phyloP scores from a whole-genome alignment of 2,797 vertebrate species.

The Eulemur albifrons region DNA sequence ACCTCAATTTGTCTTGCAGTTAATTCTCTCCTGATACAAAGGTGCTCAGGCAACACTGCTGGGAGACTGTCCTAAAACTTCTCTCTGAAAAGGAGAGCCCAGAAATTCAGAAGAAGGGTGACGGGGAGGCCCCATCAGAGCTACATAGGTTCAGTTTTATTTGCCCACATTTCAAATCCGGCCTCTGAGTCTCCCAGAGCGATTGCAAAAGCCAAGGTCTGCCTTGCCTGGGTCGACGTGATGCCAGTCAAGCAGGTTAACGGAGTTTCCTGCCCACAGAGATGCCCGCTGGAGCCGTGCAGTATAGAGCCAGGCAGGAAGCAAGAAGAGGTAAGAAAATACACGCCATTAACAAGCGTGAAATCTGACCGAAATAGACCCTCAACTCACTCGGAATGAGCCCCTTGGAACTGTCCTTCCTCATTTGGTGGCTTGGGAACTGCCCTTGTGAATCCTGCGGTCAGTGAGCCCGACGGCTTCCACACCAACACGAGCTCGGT shows the following conservation, averaged over 20 bases:
- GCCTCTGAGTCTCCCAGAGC: neutral
- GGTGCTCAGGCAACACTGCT: neutral
- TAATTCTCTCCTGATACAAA: slow-evolving; percentile 50
- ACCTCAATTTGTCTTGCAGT: slow-evolving; percentile 68
- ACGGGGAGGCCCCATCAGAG: neutral
- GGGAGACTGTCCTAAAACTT: neutral
- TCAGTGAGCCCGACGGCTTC: fast-evolving
- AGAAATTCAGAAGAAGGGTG: neutral
- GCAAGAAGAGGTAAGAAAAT: neutral
- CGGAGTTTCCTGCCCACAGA: neutral
- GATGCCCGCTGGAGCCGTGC: neutral
- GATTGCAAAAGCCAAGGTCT: neutral
- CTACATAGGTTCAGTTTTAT: neutral
- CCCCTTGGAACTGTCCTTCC: neutral
- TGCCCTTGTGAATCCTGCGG: fast-evolving
- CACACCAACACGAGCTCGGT: fast-evolving
- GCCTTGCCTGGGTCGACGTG: neutral
- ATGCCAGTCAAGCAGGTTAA: neutral
- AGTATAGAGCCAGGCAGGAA: neutral
- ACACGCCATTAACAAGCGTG: neutral
- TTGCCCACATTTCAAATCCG: neutral
- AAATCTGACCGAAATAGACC: neutral
- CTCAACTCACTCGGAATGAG: neutral
- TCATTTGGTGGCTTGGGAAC: neutral
- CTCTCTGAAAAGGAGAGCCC: neutral